Conservation (phyloP, 2,797 vertebrate species). For the Acanthurus lineatus region DNA sequence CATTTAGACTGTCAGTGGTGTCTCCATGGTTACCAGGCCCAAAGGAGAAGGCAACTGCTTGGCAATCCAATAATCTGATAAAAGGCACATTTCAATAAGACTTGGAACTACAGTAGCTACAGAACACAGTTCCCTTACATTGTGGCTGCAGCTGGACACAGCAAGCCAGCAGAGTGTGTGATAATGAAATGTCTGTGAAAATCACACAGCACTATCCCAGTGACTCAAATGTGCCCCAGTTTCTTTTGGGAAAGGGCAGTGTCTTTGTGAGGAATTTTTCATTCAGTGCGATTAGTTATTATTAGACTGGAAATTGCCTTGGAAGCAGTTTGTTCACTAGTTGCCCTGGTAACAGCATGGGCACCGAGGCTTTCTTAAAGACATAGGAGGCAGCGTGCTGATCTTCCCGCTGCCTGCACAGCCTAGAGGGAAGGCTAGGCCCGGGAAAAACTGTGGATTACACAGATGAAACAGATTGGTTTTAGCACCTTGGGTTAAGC, state of each 20-base stretch:
- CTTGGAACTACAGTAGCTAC: slow-evolving; percentile 1
- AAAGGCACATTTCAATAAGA: slow-evolving; percentile 25
- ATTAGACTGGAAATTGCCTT: slow-evolving; percentile 91
- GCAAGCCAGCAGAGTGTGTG: slow-evolving; percentile 7
- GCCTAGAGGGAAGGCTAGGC: slow-evolving; percentile 31
- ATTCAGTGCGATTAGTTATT: slow-evolving; percentile 91
- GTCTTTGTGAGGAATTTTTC: slow-evolving; percentile 84
- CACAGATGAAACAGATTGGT: background rate
- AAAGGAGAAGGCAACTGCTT: slow-evolving; percentile 50
- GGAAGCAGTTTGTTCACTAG: slow-evolving; percentile 91
- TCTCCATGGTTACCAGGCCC: slow-evolving; percentile 76
- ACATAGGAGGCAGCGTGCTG: slow-evolving; percentile 48
- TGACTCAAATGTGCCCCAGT: slow-evolving; percentile 61
- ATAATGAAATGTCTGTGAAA: slow-evolving; percentile 21
- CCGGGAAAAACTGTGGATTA: slow-evolving; percentile 19
- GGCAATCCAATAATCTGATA: slow-evolving; percentile 21
- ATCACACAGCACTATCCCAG: slow-evolving; percentile 15
- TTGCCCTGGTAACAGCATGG: slow-evolving; percentile 94
- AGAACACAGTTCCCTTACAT: slow-evolving; percentile 18
- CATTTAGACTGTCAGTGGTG: slow-evolving; percentile 54
- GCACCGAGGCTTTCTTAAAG: slow-evolving; percentile 88
- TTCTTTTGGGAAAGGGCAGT: slow-evolving; percentile 64
- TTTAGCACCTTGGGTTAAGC: background rate
- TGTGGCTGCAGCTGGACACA: slow-evolving; percentile 48
- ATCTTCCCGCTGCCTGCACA: slow-evolving; percentile 28